Evolutionary conservation across 2,888 invertebrate genomes (phyloP), one percentile per base, ranked within the genome.

Genomic region (Euclidia mi): DNA sequence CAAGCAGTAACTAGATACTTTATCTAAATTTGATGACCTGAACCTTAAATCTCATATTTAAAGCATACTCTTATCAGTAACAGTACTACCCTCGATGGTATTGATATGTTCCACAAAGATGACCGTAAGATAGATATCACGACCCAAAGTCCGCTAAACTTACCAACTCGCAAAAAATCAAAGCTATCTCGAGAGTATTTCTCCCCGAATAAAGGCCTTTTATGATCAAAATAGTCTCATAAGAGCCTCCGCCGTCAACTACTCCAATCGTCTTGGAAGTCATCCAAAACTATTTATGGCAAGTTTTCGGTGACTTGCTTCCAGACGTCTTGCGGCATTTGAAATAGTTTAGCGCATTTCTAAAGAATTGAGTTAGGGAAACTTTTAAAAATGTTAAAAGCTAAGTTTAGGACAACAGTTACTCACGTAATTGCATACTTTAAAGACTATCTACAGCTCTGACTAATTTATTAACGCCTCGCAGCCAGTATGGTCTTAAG

Each of bases 281-380:
- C 64, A 78, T 88, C 90, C 89, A 89, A 88, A 80, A 81, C 89
- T 87, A 85, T 88, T 85, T 89, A n/a, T 82, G 78, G 80, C 60
- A 72, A 79, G 77, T 81, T 82, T 80, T 80, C 56, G 68, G 76
- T 75, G 79, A 77, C 76, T 84, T 65, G 69, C 60, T 67, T 68
- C 56, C 67, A 77, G 76, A 76, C 71, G 71, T 76, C 75, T 76
- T 67, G 78, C 49, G 70, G 75, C 63, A 72, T 77, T 78, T 66
- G 59, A 76, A 82, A 79, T 74, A 81, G 75, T 71, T 79, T 49
- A 59, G 43, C 40, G 68, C 45, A 60, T 61, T 68, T 67, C 63
- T 43, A 35, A 53, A 56, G 46, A 38, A 51, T 41, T 35, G 11
- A 47, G 17, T 41, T 37, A 41, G 56, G 52, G 48, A 10, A 56